Evolutionary conservation across 30 jellyfish, hydroid and myxozoan species (phyloP).

Genomic region (Aurelia aurita): DNA sequence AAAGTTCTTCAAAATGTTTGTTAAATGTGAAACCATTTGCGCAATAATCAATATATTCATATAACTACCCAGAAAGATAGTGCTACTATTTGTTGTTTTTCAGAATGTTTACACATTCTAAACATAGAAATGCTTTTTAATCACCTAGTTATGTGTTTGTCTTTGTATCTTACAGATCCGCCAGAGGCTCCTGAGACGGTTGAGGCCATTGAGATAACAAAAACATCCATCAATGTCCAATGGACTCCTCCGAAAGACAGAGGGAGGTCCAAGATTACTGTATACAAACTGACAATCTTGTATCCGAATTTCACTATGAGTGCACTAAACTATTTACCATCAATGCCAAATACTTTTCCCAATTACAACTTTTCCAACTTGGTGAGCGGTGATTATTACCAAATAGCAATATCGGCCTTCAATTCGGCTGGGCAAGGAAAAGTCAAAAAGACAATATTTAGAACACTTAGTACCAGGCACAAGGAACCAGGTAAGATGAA

Average conservation of each 20-base stretch:
- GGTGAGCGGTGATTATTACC: neutral
- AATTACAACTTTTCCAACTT: conserved; percentile 11
- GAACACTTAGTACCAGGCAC: neutral
- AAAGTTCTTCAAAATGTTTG: too few species aligned
- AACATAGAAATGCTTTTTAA: too few species aligned
- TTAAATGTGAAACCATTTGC: too few species aligned
- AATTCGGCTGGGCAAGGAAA: conserved; percentile 29
- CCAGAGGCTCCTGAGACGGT: conserved; percentile 5
- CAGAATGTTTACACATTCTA: too few species aligned
- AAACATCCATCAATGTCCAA: neutral
- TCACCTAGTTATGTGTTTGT: neutral
- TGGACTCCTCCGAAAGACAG: conserved; percentile 14
- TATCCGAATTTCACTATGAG: conserved; percentile 13
- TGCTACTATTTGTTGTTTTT: too few species aligned
- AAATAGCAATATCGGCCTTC: conserved; percentile 15
- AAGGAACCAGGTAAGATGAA: neutral
- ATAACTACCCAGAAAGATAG: too few species aligned
- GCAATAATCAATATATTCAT: too few species aligned
- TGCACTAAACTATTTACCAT: neutral
- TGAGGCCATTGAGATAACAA: neutral
- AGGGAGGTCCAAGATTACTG: conserved; percentile 1
- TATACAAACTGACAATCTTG: neutral
- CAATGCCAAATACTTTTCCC: neutral
- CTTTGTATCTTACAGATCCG: neutral
- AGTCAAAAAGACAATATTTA: neutral